A percentile compares a stretch with the other conserved stretches of the same genome.
Evolutionary conservation across 2,113 vertebrate species (phyloP).

Genomic region (Xyliphius kryptos): DNA sequence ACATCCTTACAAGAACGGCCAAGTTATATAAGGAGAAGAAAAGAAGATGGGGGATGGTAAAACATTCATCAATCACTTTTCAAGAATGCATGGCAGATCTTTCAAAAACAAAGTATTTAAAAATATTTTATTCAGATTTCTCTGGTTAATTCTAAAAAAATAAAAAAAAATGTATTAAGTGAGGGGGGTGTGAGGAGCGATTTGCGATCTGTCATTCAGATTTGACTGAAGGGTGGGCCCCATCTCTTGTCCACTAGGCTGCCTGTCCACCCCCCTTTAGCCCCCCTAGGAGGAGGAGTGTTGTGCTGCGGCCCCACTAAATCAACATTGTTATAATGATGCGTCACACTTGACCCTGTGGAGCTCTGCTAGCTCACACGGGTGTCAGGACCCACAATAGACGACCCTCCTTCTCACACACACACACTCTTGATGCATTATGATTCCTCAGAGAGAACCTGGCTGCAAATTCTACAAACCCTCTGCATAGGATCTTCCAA

Average conservation of each 20-base stretch:
- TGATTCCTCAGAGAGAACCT: too few species aligned
- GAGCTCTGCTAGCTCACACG: slow-evolving; percentile 68
- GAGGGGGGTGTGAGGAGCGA: slow-evolving; percentile 46
- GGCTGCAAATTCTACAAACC: too few species aligned
- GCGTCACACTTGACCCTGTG: slow-evolving; percentile 83
- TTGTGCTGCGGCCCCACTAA: slow-evolving; percentile 71
- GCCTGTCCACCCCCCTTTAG: slow-evolving; percentile 52
- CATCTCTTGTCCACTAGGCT: slow-evolving; percentile 55
- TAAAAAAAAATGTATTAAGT: too few species aligned
- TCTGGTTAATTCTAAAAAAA: too few species aligned
- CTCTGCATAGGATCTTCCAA: too few species aligned
- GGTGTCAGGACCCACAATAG: slow-evolving; percentile 78
- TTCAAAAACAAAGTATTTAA: too few species aligned
- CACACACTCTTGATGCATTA: too few species aligned
- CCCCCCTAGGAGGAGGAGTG: slow-evolving; percentile 69
- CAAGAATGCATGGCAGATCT: too few species aligned
- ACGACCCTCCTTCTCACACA: slow-evolving; percentile 74
- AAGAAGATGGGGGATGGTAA: neutral
- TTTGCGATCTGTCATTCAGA: slow-evolving; percentile 62
- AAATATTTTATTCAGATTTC: too few species aligned
- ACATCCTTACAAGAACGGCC: slow-evolving; percentile 40
- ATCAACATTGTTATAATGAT: slow-evolving; percentile 85
- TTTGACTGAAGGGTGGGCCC: slow-evolving; percentile 48
- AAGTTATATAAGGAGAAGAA: neutral
- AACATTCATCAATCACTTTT: too few species aligned